phyloP scores from a whole-genome alignment of 2,113 vertebrate genomes.

The Nycticebus coucang region DNA sequence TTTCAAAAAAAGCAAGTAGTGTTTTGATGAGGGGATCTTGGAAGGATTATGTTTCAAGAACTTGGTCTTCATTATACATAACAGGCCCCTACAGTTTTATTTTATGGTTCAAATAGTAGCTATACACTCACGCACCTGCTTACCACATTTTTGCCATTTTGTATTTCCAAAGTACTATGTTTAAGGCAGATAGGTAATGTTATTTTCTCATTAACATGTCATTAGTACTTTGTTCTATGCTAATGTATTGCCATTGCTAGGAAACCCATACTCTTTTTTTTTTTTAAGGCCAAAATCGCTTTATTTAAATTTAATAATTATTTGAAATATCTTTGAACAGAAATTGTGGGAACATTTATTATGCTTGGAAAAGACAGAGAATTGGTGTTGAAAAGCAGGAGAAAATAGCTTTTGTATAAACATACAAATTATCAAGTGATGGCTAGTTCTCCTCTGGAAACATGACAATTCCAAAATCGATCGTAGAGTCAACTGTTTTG shows the following conservation, averaged over 20 bases:
- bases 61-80: neutral
- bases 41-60: neutral
- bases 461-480: neutral
- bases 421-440: neutral
- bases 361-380: neutral
- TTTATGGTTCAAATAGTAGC: neutral
- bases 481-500: neutral
- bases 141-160: neutral
- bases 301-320: neutral
- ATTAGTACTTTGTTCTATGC: neutral
- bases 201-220: neutral
- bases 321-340: neutral
- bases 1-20: neutral
- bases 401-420: neutral
- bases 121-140: neutral
- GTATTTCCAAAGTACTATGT: neutral
- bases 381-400: neutral
- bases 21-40: neutral
- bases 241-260: neutral
- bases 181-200: neutral
- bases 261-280: neutral
- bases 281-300: neutral
- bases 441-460: too few relatives aligned
- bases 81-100: neutral
- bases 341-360: neutral